Evolutionary conservation across 2,113 vertebrate species (phyloP).

Genomic region (Nannobrachium achirus): DNA sequence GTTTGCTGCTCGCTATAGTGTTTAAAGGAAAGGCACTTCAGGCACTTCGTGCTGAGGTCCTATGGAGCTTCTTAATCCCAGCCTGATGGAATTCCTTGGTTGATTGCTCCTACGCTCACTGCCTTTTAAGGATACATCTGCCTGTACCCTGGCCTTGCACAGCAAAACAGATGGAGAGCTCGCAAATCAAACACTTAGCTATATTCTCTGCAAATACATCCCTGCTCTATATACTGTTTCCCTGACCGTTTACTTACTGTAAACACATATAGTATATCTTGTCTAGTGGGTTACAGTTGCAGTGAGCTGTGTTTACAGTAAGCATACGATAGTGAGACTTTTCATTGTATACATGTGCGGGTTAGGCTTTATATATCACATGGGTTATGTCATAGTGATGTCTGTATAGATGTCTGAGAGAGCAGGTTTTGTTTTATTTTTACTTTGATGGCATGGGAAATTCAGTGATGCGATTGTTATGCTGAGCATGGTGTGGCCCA

Average conservation of each 20-base stretch:
- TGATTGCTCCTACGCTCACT: slow-evolving; percentile 77
- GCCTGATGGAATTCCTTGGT: slow-evolving; percentile 76
- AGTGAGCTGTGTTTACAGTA: slow-evolving; percentile 30
- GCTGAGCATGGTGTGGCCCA: too few relatives aligned
- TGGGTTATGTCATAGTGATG: slow-evolving; percentile 1
- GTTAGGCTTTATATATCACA: slow-evolving; percentile 9
- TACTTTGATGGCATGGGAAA: not conserved
- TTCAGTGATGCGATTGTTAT: too few relatives aligned
- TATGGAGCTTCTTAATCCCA: slow-evolving; percentile 69
- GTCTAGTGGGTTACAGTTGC: slow-evolving; percentile 11
- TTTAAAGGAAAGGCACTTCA: slow-evolving; percentile 49
- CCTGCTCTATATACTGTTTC: slow-evolving; percentile 47
- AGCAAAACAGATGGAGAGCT: slow-evolving; percentile 69
- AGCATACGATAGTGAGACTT: slow-evolving; percentile 26
- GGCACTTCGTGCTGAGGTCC: slow-evolving; percentile 35
- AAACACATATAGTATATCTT: slow-evolving; percentile 60
- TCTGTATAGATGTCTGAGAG: not conserved
- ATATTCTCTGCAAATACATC: slow-evolving; percentile 57
- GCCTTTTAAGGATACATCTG: slow-evolving; percentile 84
- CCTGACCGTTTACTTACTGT: slow-evolving; percentile 49
- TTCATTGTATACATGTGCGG: slow-evolving; percentile 10
- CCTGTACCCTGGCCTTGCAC: slow-evolving; percentile 56
- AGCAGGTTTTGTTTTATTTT: slow-evolving; percentile 4
- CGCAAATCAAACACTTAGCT: slow-evolving; percentile 77
- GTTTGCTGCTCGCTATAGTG: slow-evolving; percentile 26